Percentiles rank a stretch among this genome's conserved stretches.
Conservation (phyloP, 2,888 invertebrate species). For the Hipparchia sbordonii region DNA sequence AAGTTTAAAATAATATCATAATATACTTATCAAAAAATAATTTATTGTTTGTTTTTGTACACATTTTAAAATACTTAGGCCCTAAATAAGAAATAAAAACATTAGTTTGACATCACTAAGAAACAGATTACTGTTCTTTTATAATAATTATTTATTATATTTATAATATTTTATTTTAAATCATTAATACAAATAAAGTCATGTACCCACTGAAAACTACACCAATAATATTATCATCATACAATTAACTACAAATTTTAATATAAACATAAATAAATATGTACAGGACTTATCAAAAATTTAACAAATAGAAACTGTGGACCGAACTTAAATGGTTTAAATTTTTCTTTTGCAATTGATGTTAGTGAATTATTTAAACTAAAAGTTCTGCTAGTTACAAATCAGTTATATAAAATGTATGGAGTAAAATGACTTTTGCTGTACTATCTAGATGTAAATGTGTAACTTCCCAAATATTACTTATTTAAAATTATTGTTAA, state of each 20-base stretch:
- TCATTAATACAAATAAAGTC: not conserved
- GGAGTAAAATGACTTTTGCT: not conserved
- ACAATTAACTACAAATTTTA: slow-evolving; percentile 44
- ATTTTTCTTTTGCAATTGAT: not conserved
- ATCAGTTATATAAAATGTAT: not conserved
- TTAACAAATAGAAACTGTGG: slow-evolving; percentile 45
- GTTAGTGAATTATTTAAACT: not conserved
- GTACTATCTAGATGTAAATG: no score
- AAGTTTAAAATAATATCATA: not conserved
- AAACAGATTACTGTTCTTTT: no score
- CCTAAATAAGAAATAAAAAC: not conserved
- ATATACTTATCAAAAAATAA: no score
- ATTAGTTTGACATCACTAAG: no score
- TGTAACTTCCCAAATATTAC: no score
- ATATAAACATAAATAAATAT: slow-evolving; percentile 47
- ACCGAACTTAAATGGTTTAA: slow-evolving; percentile 31
- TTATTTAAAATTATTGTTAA: no score
- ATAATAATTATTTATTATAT: not conserved
- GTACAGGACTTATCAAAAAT: slow-evolving; percentile 43
- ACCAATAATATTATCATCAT: slow-evolving; percentile 45
- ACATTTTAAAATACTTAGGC: no score
- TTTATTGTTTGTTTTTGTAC: not conserved
- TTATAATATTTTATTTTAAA: not conserved
- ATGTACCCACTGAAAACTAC: slow-evolving; percentile 17
- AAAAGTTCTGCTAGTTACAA: not conserved